Evolutionary conservation across 2,797 vertebrate genomes (phyloP).

Genomic region (Amazona ochrocephala): DNA sequence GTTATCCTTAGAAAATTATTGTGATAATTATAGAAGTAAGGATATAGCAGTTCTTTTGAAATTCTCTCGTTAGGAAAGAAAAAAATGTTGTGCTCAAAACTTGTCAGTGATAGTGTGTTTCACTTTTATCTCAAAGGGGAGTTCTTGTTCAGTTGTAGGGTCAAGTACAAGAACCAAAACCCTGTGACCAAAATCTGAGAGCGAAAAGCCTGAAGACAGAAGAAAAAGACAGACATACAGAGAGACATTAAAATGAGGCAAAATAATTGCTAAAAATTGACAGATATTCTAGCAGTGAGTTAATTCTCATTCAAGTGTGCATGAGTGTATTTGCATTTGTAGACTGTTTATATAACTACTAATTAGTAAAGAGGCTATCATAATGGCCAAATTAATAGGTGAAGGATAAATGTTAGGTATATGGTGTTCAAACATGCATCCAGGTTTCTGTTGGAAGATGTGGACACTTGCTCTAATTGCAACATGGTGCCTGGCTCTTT

Average conservation of each 20-base stretch:
- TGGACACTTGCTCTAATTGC: neutral
- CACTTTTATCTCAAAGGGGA: neutral
- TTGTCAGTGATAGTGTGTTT: neutral
- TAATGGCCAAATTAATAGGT: neutral
- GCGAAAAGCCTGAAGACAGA: neutral
- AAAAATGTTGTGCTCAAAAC: neutral
- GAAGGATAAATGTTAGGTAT: neutral
- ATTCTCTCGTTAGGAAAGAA: neutral
- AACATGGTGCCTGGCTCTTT: neutral
- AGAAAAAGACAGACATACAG: neutral
- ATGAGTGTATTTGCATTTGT: neutral
- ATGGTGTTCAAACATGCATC: neutral
- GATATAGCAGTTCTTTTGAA: constrained; percentile 17
- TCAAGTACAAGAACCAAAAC: neutral
- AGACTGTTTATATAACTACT: neutral
- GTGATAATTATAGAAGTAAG: neutral
- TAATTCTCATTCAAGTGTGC: neutral
- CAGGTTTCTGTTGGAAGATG: fast-evolving
- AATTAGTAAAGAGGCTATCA: neutral
- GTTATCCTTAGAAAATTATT: neutral
- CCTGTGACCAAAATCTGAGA: neutral
- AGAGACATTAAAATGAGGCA: neutral
- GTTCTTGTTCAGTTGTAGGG: neutral
- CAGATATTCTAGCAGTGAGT: neutral
- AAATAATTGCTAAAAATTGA: neutral